Evolutionary conservation across 2,797 vertebrate genomes (phyloP).

Genomic region (Pygocentrus nattereri): DNA sequence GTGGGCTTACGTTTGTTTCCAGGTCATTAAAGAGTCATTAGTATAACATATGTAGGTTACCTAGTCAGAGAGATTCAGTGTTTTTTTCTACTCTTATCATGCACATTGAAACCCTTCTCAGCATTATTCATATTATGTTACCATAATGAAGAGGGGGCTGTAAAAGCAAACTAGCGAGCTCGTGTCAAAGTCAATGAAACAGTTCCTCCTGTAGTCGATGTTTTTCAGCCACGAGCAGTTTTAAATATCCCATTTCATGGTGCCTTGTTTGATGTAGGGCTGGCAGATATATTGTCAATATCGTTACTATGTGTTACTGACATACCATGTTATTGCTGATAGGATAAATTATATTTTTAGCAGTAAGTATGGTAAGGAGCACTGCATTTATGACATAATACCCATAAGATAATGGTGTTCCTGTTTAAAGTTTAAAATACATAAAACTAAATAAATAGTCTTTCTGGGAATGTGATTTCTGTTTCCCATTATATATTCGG

Average conservation of each 20-base stretch:
- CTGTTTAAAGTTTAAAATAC: too few species aligned
- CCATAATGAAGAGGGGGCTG: background rate
- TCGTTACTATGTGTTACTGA: background rate
- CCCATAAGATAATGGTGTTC: too few species aligned
- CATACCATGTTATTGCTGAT: background rate
- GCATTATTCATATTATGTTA: background rate
- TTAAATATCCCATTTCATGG: background rate
- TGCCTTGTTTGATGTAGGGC: too few species aligned
- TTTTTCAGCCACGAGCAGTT: conserved; percentile 2
- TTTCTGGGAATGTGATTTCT: too few species aligned
- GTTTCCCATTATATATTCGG: too few species aligned
- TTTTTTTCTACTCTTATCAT: background rate
- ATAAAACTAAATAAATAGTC: too few species aligned
- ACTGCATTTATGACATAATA: too few species aligned
- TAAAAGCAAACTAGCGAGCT: background rate
- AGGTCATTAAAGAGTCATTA: conserved; percentile 41
- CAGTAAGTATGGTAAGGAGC: too few species aligned
- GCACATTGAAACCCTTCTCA: background rate
- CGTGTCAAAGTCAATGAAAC: background rate
- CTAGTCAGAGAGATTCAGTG: background rate
- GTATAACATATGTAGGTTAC: background rate
- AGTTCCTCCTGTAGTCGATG: background rate
- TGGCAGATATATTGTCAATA: too few species aligned
- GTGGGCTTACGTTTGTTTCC: conserved; percentile 42
- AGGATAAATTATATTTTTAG: too few species aligned